phyloP scores from a whole-genome alignment of 2,888 invertebrate species.

The Lasius platythorax region DNA sequence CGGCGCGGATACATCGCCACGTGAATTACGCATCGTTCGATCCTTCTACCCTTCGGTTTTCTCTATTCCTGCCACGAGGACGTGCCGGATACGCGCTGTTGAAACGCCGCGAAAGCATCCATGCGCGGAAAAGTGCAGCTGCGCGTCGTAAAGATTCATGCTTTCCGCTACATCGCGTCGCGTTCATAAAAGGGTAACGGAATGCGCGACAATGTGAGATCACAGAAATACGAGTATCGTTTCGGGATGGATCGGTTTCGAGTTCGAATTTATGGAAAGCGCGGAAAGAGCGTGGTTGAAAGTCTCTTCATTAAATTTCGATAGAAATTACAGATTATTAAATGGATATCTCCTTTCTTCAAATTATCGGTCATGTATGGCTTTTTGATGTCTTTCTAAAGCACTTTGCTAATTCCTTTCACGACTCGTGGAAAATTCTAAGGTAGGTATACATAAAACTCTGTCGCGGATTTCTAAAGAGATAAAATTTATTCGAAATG shows the following conservation, averaged over 20 bases:
- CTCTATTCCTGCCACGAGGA: slow-evolving; percentile 42
- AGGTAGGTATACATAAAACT: not conserved
- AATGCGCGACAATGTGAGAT: slow-evolving; percentile 15
- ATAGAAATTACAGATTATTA: not conserved
- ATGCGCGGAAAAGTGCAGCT: slow-evolving; percentile 59
- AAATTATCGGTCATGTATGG: not conserved
- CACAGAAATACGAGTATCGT: not conserved
- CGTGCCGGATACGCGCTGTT: slow-evolving; percentile 13
- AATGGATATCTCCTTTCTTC: not conserved
- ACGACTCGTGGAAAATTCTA: not conserved
- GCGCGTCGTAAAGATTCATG: slow-evolving; percentile 53
- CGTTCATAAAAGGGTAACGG: slow-evolving; percentile 44
- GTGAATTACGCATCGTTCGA: slow-evolving; percentile 61
- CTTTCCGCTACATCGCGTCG: slow-evolving; percentile 53
- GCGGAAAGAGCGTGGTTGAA: not conserved
- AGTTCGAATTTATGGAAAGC: slow-evolving; percentile 44
- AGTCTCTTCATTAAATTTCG: slow-evolving; percentile 14
- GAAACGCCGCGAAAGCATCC: slow-evolving; percentile 61
- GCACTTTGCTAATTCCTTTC: not conserved
- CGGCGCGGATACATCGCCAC: slow-evolving; percentile 44
- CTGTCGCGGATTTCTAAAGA: not conserved
- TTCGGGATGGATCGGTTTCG: not conserved
- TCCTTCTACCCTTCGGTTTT: slow-evolving; percentile 60
- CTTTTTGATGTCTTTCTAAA: not conserved
- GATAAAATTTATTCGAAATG: slow-evolving; percentile 3